Conservation (phyloP, 2,113 vertebrate species). For the pig (Sus scrofa) region DNA sequence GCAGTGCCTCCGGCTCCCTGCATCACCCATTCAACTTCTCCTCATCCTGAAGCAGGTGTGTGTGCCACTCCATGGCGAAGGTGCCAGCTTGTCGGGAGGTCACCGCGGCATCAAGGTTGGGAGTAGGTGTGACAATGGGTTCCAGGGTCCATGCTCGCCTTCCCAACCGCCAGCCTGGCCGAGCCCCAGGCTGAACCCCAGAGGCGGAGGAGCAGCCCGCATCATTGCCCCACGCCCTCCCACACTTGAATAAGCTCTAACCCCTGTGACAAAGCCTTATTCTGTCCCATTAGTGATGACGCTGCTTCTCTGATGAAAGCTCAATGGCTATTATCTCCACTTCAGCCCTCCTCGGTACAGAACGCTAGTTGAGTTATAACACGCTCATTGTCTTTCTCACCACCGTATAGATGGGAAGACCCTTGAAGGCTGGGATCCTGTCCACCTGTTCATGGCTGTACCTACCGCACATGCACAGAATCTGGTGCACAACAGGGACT, state of each 20-base stretch:
- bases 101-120: neutral
- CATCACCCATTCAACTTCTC: neutral
- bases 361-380: neutral
- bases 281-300: neutral
- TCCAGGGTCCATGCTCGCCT: neutral
- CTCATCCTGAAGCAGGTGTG: neutral
- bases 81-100: neutral
- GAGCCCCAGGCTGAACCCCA: neutral
- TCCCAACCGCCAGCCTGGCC: neutral
- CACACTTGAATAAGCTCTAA: neutral
- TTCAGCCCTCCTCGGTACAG: neutral
- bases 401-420: neutral
- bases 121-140: rapidly evolving
- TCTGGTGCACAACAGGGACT: neutral
- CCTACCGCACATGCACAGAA: neutral
- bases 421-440: neutral
- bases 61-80: neutral
- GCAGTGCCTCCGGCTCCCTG: neutral
- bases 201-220: neutral
- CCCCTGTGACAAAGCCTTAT: neutral
- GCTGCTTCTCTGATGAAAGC: neutral
- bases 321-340: neutral
- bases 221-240: rapidly evolving
- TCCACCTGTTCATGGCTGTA: neutral
- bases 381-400: neutral